Evolutionary conservation across 2,888 invertebrate species (phyloP).

Genomic region (Achlya flavicornis): DNA sequence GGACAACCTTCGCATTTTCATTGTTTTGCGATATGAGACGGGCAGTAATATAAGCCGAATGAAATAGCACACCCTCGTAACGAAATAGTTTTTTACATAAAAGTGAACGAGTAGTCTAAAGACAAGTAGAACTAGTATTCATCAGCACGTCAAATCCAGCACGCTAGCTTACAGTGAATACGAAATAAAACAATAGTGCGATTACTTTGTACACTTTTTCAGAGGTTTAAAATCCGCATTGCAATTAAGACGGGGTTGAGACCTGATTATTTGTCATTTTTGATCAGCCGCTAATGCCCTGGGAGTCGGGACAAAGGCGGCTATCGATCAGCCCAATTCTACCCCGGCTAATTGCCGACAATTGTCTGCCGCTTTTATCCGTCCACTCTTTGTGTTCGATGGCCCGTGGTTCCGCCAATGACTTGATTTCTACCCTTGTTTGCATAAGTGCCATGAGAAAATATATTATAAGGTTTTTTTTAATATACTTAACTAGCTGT

Average conservation of each 20-base stretch:
- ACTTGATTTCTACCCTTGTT: constrained; percentile 51
- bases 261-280: constrained; percentile 48
- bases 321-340: constrained; percentile 66
- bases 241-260: constrained; percentile 28
- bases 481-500: no score
- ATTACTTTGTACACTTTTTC: neutral
- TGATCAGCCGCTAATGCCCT: constrained; percentile 58
- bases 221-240: neutral
- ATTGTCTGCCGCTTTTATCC: constrained; percentile 68
- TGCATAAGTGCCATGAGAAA: neutral
- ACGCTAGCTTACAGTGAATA: neutral
- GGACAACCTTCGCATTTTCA: constrained; percentile 34
- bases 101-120: constrained; percentile 5
- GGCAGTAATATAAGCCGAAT: neutral
- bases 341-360: constrained; percentile 65
- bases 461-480: neutral
- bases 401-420: constrained; percentile 42
- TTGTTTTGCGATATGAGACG: constrained; percentile 24
- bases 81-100: neutral
- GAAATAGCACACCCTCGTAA: neutral
- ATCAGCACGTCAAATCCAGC: neutral
- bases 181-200: neutral
- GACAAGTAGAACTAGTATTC: neutral
- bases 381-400: constrained; percentile 57
- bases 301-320: constrained; percentile 51